These are phyloP conservation scores for Staurois parvus DNA, from an alignment of 2,797 vertebrate species.

Conservation along the genomic window DNA sequence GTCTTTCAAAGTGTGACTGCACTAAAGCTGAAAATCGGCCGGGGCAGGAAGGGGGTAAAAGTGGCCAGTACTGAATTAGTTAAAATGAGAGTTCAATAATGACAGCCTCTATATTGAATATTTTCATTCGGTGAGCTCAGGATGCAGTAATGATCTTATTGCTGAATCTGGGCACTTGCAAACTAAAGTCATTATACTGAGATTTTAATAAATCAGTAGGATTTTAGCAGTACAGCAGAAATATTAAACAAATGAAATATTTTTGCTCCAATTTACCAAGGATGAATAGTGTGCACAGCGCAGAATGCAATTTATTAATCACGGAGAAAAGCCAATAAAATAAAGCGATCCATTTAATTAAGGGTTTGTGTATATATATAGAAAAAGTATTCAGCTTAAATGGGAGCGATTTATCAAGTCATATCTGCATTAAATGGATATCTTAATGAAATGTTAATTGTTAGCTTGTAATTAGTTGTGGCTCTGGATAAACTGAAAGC, in stretches of 20 bases:
- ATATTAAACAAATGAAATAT: slow-evolving; percentile 9
- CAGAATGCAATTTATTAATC: slow-evolving; percentile 26
- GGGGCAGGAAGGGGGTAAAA: too few relatives aligned
- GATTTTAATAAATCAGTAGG: background rate
- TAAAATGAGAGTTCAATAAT: background rate
- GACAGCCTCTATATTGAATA: background rate
- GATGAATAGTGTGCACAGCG: slow-evolving; percentile 4
- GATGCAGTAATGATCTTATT: background rate
- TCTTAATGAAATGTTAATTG: slow-evolving; percentile 54
- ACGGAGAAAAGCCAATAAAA: slow-evolving; percentile 31
- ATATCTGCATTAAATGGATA: slow-evolving; percentile 35
- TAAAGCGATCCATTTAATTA: slow-evolving; percentile 21
- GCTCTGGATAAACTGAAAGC: slow-evolving; percentile 16
- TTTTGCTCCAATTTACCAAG: slow-evolving; percentile 12
- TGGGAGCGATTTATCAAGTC: slow-evolving; percentile 38
- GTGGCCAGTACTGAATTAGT: too few relatives aligned
- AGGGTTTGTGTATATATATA: slow-evolving; percentile 1
- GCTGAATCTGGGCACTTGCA: background rate
- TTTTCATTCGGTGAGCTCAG: background rate
- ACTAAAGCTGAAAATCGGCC: too few relatives aligned
- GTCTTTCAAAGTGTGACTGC: too few relatives aligned
- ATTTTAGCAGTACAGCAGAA: background rate
- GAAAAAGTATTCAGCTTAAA: slow-evolving; percentile 24
- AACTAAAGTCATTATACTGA: background rate
- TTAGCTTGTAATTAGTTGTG: slow-evolving; percentile 29